Base-by-base conservation (phyloP, 2,888 invertebrate genomes). In the Seira ritae region DNA sequence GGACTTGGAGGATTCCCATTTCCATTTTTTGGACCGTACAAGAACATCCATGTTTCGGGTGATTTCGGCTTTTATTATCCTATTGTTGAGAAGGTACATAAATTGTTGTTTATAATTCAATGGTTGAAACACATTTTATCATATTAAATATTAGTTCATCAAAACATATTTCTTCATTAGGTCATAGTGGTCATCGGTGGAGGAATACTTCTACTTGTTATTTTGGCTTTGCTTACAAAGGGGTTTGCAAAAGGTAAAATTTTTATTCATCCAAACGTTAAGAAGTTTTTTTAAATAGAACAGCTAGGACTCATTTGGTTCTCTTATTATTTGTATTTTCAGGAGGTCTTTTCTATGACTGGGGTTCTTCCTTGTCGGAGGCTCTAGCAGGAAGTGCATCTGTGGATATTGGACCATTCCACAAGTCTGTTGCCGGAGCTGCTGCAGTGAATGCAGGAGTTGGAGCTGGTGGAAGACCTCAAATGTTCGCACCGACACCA, bases 361-460 rank as follows among this genome's bases (percentile, higher is more conserved):
- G 17, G 12, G 80, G 80, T 8, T 50, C 42, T 0, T 80, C 80
- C 1, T 15, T 80, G 0, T 80, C 80, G 3, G 80, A 80, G n/a
- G 80, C 80, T 10, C 31, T 80, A 19, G 37, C 80, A 1, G 80
- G 80, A n/a, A 42, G 74, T 4, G 80, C 80, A 50, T 74, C 74
- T 2, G n/a, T 80, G 19, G 80, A 80, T 24, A 0, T 80, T n/a
- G 80, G 80, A 0, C 80, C 80, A 1, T 42, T 80, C 42, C 80
- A 80, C 69, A 80, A 80, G 66, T 80, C 80, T 46, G 70, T 75
- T 1, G 80, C 80, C 3, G 80, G 80, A n/a, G 67, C 80, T 17
- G 80, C 24, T 22, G 74, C 80, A 8, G 31, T 80, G 1, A 66
- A 46, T 20, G 79, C 37, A 37, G 55, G 60, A n/a, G 72, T 62